These are phyloP conservation scores for Sisor rabdophorus DNA, from an alignment of 2,113 vertebrate species.

Conservation along the genomic window DNA sequence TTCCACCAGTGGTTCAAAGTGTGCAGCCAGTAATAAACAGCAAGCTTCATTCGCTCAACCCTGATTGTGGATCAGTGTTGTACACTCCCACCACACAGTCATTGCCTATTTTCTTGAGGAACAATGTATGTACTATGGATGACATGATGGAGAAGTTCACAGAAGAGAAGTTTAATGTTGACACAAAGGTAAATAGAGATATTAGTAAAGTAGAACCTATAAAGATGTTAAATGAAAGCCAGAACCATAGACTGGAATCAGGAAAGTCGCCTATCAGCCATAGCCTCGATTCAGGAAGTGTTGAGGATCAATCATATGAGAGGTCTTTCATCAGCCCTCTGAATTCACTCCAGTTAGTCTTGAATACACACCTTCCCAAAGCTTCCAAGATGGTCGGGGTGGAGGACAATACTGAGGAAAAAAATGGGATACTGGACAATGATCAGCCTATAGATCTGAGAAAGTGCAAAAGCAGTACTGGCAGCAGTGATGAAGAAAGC, in stretches of 20 bases:
- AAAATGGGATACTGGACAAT: slow-evolving; percentile 74
- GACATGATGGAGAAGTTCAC: slow-evolving; percentile 95
- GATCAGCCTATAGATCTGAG: slow-evolving; percentile 98
- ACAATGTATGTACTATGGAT: slow-evolving; percentile 94
- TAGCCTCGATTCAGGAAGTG: slow-evolving; percentile 84
- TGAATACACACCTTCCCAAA: slow-evolving; percentile 95
- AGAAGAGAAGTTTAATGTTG: slow-evolving; percentile 73
- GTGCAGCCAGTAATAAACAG: slow-evolving; percentile 81
- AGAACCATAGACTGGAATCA: slow-evolving; percentile 71
- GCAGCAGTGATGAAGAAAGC: slow-evolving; percentile 54
- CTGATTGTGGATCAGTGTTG: slow-evolving; percentile 80
- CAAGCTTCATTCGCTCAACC: slow-evolving; percentile 69
- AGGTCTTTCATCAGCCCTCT: slow-evolving; percentile 89
- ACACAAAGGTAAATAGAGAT: slow-evolving; percentile 69
- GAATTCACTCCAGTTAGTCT: slow-evolving; percentile 93
- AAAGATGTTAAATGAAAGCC: slow-evolving; percentile 72
- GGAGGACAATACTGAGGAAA: slow-evolving; percentile 88
- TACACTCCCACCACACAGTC: slow-evolving; percentile 82
- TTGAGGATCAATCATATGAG: slow-evolving; percentile 90
- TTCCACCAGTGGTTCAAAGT: slow-evolving; percentile 73
- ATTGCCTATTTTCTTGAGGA: slow-evolving; percentile 83
- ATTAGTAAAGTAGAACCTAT: slow-evolving; percentile 83
- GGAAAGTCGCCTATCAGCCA: slow-evolving; percentile 73
- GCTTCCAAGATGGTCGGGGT: slow-evolving; percentile 86
- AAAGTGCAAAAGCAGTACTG: slow-evolving; percentile 82